A percentile compares a stretch with the other conserved stretches of the same genome.
These are phyloP conservation scores for Passer montanus DNA, from an alignment of 2,113 vertebrate genomes.

Conservation along the genomic window DNA sequence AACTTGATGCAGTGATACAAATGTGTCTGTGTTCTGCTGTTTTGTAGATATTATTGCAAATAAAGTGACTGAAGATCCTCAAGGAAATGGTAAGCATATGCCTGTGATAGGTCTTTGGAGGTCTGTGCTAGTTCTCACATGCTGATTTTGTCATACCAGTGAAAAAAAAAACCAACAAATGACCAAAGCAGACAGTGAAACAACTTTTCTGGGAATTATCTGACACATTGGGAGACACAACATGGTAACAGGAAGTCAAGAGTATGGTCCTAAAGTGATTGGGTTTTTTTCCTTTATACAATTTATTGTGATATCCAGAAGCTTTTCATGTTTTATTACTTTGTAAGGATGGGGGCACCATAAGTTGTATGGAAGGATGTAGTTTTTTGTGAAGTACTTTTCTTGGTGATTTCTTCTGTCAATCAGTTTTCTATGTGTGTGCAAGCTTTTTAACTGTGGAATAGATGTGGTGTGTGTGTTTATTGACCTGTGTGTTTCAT, in stretches of 20 bases:
- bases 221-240: background rate
- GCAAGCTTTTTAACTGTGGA: background rate
- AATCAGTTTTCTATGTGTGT: background rate
- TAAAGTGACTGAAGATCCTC: slow-evolving; percentile 70
- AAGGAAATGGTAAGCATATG: slow-evolving; percentile 73
- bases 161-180: background rate
- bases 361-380: background rate
- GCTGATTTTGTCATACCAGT: background rate
- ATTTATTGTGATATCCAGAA: background rate
- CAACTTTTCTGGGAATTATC: background rate
- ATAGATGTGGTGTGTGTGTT: background rate
- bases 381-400: background rate
- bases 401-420: background rate
- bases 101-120: background rate
- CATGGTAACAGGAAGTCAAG: background rate
- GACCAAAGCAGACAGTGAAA: background rate
- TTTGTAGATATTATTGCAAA: slow-evolving; percentile 73
- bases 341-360: background rate
- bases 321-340: background rate
- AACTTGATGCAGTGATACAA: background rate
- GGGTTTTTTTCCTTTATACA: background rate
- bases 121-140: background rate
- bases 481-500: background rate
- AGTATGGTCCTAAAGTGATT: background rate
- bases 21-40: slow-evolving; percentile 6